Base-by-base conservation (phyloP, 2,113 vertebrate genomes). In the Pseudorasbora parva region DNA sequence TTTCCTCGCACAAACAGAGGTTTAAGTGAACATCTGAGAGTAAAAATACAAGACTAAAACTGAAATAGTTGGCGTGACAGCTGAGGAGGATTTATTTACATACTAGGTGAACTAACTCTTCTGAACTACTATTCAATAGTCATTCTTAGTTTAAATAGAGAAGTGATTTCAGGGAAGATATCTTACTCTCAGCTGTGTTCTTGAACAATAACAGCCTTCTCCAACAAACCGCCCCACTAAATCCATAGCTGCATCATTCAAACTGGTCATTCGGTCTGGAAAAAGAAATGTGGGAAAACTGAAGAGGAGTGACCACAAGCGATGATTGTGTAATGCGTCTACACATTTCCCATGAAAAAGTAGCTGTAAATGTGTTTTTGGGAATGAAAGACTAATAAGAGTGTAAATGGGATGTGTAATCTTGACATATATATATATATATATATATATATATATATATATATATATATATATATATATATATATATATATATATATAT, bases 391-490 rank as follows among this genome's bases (percentile, higher is more conserved):
- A 88, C 74, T 86, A 74, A 86, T 75, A 82, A 81, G 4, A 87
- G 85, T 76, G 87, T 78, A 87, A 91, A 86, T 41, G 25, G 27
- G 86, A 84, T 8, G 21, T 14, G 25, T 74, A 8, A 47, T 62
- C n/a, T 62, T 62, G 23, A 27, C 9, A 11, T 33, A n/a, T 60
- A 80, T 81, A 90, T 73, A n/a, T 87, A 87, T 87, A 88, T 37
- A 37, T 0, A 80, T 81, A 91, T 73, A n/a, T 60, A 80, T 81
- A 90, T 73, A n/a, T 87, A 87, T 87, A 88, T 37, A 37, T 0
- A 80, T 81, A 91, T 73, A n/a, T 60, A 80, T 81, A 90, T 73
- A n/a, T 87, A 87, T 87, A 88, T 37, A 37, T 0, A 80, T 81
- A 91, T 73, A n/a, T n/a, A n/a, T 4, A 17, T 60, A 80, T 81